A percentile compares a stretch with the other conserved stretches of the same genome.
These are phyloP conservation scores for Dexiosoma caninum DNA, from an alignment of 2,888 invertebrate species.

Conservation along the genomic window DNA sequence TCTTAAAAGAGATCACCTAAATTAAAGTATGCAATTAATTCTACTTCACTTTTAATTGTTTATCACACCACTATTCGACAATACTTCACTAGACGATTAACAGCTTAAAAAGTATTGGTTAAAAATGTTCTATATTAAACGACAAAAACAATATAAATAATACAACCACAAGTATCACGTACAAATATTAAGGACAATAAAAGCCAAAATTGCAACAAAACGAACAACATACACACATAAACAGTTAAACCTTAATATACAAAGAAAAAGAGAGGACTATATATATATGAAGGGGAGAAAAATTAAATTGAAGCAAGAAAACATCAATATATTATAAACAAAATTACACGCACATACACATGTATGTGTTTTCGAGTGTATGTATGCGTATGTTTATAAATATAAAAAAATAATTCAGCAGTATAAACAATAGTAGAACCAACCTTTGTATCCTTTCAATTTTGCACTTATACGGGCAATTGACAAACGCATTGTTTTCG, in stretches of 20 bases:
- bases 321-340: neutral
- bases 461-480: constrained; percentile 51
- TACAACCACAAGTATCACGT: constrained; percentile 10
- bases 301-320: no score
- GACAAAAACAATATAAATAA: constrained; percentile 12
- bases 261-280: neutral
- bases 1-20: no score
- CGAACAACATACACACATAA: neutral
- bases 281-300: neutral
- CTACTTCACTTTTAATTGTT: neutral
- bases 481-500: constrained; percentile 57
- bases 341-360: neutral
- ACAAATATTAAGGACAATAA: constrained; percentile 18
- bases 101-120: constrained; percentile 1
- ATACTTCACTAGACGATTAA: neutral
- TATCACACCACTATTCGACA: neutral
- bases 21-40: no score
- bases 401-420: neutral
- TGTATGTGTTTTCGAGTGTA: neutral
- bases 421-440: constrained; percentile 27
- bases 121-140: neutral
- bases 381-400: neutral
- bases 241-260: neutral
- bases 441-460: constrained; percentile 61
- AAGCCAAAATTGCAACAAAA: constrained; percentile 11